These are phyloP conservation scores for Lacerta viridis DNA, from an alignment of 2,797 vertebrate species.

Conservation along the genomic window DNA sequence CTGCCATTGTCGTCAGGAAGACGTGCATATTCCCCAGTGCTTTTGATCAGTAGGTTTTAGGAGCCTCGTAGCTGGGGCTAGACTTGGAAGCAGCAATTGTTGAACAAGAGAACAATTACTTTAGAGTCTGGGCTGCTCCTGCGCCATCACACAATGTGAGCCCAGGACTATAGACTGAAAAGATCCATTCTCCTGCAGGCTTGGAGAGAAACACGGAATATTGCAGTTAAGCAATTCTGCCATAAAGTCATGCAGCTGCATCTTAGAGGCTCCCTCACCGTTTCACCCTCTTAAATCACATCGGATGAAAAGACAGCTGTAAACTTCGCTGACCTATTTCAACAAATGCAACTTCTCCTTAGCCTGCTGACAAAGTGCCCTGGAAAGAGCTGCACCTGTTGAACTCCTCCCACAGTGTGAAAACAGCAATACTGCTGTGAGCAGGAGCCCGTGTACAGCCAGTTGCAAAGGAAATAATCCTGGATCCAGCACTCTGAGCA, in stretches of 20 bases:
- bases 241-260: neutral
- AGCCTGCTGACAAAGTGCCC: neutral
- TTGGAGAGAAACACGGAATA: neutral
- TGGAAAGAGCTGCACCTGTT: neutral
- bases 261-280: neutral
- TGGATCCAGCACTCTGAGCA: neutral
- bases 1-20: conserved; percentile 29
- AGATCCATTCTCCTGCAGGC: neutral
- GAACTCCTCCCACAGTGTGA: neutral
- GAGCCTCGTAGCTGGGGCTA: neutral
- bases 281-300: neutral
- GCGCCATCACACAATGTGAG: accelerated
- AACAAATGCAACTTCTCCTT: neutral
- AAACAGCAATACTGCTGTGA: neutral
- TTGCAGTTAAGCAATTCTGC: neutral
- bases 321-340: neutral
- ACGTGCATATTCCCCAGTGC: neutral
- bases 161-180: neutral
- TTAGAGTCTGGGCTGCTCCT: neutral
- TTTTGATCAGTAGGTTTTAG: neutral
- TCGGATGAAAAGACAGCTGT: neutral
- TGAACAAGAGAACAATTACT: neutral
- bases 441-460: too few relatives aligned
- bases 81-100: neutral
- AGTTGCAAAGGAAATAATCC: neutral